Percentiles rank a stretch among this genome's conserved stretches.
Evolutionary conservation across 1,140 invertebrate species (phyloP).

Genomic region (Paraescarpia echinospica): DNA sequence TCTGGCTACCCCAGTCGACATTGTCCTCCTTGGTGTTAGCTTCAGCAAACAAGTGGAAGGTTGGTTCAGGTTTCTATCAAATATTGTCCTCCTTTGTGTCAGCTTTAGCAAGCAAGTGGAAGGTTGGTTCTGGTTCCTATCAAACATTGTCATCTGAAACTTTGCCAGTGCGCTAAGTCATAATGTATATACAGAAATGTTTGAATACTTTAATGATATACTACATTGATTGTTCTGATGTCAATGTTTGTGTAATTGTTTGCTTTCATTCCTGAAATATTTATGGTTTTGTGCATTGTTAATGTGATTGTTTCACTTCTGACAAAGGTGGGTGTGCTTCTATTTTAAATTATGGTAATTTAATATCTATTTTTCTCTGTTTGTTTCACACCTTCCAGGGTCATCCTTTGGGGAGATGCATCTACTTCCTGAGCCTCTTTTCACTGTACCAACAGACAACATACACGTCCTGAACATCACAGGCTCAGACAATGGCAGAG

Average conservation of each 20-base stretch:
- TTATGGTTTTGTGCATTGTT: no score
- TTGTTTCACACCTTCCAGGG: neutral
- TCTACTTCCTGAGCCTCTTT: conserved; percentile 89
- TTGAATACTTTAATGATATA: no score
- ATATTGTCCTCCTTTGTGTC: conserved; percentile 88
- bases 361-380: neutral
- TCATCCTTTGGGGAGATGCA: conserved; percentile 75
- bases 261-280: no score
- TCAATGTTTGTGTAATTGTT: no score
- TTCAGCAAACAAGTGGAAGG: conserved; percentile 63
- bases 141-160: neutral
- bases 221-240: no score
- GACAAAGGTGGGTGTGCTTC: no score
- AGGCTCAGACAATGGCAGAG: conserved; percentile 80
- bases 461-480: conserved; percentile 80
- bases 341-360: no score
- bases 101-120: conserved; percentile 63
- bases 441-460: conserved; percentile 89
- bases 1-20: conserved; percentile 88
- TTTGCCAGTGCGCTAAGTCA: neutral
- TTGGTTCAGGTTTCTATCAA: conserved; percentile 36
- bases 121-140: conserved; percentile 44
- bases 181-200: no score
- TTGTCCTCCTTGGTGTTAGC: conserved; percentile 83
- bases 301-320: no score